These are phyloP conservation scores for Chydorus sphaericus DNA, from an alignment of 2,888 invertebrate species.

Conservation along the genomic window DNA sequence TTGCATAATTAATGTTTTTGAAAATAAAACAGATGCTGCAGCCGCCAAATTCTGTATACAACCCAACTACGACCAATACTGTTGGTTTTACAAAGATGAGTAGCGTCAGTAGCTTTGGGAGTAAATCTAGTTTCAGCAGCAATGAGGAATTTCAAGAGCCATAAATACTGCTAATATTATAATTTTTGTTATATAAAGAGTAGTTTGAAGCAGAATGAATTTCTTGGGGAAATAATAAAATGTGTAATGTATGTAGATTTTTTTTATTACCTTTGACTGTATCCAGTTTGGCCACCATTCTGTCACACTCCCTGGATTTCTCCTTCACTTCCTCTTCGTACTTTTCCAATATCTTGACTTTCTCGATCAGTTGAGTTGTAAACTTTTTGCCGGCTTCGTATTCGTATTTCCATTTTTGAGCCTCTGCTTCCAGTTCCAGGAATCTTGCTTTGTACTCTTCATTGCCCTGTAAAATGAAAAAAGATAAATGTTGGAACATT, in stretches of 20 bases:
- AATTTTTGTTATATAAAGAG: background rate
- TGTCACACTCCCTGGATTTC: background rate
- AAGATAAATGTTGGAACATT: background rate
- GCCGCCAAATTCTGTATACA: background rate
- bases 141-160: slow-evolving; percentile 3
- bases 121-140: slow-evolving; percentile 6
- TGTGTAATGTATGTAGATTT: too few species aligned
- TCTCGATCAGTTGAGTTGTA: slow-evolving; percentile 6
- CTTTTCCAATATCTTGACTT: slow-evolving; percentile 8
- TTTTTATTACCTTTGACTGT: slow-evolving; percentile 2
- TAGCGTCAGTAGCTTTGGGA: slow-evolving; percentile 1
- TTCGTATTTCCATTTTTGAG: slow-evolving; percentile 7
- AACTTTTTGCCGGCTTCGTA: slow-evolving; percentile 3
- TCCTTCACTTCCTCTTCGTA: background rate
- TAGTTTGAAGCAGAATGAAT: too few species aligned
- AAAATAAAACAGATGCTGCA: background rate
- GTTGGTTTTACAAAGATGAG: background rate
- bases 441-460: background rate
- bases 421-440: background rate
- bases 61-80: background rate
- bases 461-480: background rate
- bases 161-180: background rate
- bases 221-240: too few species aligned
- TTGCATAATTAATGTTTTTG: background rate
- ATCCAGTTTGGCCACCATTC: background rate